Evolutionary conservation across 2,113 vertebrate species (phyloP), one percentile per base, ranked within the genome.

Genomic region (Hippocampus comes): DNA sequence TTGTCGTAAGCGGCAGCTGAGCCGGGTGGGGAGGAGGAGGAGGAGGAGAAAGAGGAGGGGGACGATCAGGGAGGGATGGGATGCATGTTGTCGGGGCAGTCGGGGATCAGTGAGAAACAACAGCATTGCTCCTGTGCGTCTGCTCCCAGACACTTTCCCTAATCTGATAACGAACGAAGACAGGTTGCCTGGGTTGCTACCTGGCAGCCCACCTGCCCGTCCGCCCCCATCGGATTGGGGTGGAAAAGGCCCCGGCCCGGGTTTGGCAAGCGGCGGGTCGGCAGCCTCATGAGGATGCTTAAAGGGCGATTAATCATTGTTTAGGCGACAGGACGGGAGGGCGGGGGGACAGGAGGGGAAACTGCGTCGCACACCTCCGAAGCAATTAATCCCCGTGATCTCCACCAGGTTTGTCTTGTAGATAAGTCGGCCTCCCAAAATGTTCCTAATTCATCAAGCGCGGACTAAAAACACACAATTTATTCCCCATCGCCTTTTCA

Each of bases 221-320:
- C 94, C 95, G 94, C 94, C 93, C 91, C 91, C 93, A 94, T 93
- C 93, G 95, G 95, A 98, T 98, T 96, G 97, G 92, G 94, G 94
- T 90, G 96, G 94, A 96, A 97, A 96, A 97, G 94, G 95, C 94
- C 27, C 12, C 23, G 63, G 38, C 42, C 23, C 94, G 91, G 85
- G 93, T 95, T 98, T 99, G 97, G 97, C 97, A 97, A 95, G 94
- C 90, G 95, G 93, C 83, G 88, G 94, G 38, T 53, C 49, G 93
- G 91, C 96, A 30, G 59, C 91, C 97, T 97, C 95, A 82, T 89
- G 96, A 97, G 97, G 96, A 97, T 96, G 97, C 95, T 98, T 99
- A 97, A 98, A 97, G 96, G 96, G 97, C 97, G 96, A 99, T 99
- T 99, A 99, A 99, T 99, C 97, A 99, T 99, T 97, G 97, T 98